phyloP scores from a whole-genome alignment of 2,888 invertebrate species.

The Pomacea canaliculata region DNA sequence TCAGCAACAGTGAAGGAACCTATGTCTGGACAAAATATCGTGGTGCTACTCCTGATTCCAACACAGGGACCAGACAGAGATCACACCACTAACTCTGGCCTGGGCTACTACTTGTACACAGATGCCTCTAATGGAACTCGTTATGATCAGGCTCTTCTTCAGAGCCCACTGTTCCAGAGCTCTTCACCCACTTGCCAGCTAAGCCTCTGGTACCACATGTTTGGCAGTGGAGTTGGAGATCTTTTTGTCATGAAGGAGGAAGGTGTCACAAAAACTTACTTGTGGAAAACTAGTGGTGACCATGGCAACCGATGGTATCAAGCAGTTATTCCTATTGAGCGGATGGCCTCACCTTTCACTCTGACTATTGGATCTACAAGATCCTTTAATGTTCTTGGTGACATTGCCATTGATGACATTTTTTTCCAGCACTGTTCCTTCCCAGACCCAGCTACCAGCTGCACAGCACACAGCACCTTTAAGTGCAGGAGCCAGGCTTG shows the following conservation, averaged over 20 bases:
- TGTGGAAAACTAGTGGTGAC: conserved; percentile 47
- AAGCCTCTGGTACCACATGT: conserved; percentile 60
- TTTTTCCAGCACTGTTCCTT: conserved; percentile 52
- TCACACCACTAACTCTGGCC: conserved; percentile 54
- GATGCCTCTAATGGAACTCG: conserved; percentile 44
- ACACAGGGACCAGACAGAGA: conserved; percentile 58
- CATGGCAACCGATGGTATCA: conserved; percentile 54
- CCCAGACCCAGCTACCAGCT: conserved; percentile 41
- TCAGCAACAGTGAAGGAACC: conserved; percentile 33
- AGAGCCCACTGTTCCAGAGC: conserved; percentile 51
- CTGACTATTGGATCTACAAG: conserved; percentile 47
- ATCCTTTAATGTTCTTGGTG: conserved; percentile 47
- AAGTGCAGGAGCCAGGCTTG: conserved; percentile 55
- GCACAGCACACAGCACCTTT: conserved; percentile 41
- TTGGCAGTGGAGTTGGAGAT: conserved; percentile 45
- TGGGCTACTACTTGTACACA: conserved; percentile 62
- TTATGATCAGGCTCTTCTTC: conserved; percentile 39
- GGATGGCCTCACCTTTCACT: conserved; percentile 45
- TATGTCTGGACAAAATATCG: conserved; percentile 51
- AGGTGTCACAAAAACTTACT: conserved; percentile 31
- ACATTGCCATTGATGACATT: conserved; percentile 61
- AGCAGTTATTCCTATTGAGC: conserved; percentile 50
- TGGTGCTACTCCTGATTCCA: conserved; percentile 48
- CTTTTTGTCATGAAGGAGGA: conserved; percentile 41
- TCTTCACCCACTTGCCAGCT: conserved; percentile 54